phyloP scores from a whole-genome alignment of 2,113 vertebrate species.

The Hemicordylus capensis region DNA sequence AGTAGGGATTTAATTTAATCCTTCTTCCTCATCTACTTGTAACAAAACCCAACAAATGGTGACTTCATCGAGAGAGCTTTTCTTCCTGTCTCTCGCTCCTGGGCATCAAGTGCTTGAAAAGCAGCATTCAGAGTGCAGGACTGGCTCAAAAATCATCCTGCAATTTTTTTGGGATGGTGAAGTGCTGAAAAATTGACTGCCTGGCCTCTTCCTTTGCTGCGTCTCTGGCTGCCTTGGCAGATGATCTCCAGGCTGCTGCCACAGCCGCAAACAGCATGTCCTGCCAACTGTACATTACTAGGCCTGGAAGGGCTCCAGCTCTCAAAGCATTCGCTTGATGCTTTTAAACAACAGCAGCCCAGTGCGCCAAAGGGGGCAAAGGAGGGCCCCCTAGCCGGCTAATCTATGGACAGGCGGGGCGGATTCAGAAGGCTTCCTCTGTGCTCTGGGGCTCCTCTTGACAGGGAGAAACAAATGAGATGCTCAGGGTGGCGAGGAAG shows the following conservation, averaged over 20 bases:
- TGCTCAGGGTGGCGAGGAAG: background rate
- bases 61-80: background rate
- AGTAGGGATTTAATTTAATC: background rate
- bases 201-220: constrained; percentile 48
- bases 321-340: constrained; percentile 62
- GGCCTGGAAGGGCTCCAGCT: constrained; percentile 57
- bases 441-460: background rate
- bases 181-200: constrained; percentile 54
- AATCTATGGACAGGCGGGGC: background rate
- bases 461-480: background rate
- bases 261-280: constrained; percentile 56
- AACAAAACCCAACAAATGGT: background rate
- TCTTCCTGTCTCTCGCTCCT: fast-evolving
- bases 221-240: constrained; percentile 65
- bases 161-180: constrained; percentile 34
- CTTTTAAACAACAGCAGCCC: constrained; percentile 59
- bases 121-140: background rate
- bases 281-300: constrained; percentile 73
- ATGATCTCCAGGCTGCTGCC: constrained; percentile 56
- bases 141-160: background rate
- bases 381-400: constrained; percentile 29
- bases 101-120: background rate
- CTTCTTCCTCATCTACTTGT: background rate
- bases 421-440: constrained; percentile 25
- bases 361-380: constrained; percentile 39